Evolutionary conservation across 2,113 vertebrate species (phyloP).

Genomic region (Tychaedon coryphoeus): DNA sequence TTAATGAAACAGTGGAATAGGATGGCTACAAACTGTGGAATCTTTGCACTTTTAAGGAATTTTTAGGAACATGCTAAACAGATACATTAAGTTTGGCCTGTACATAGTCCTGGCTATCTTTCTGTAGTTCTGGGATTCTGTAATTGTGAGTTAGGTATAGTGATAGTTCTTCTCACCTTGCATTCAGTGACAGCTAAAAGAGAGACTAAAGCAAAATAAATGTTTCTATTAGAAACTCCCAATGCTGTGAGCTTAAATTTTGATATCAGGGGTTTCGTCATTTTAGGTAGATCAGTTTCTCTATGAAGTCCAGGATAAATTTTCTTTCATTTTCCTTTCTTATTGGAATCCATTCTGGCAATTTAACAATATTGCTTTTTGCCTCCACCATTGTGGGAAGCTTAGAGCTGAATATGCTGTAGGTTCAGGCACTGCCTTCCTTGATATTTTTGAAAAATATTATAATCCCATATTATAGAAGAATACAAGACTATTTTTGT

Average conservation of each 20-base stretch:
- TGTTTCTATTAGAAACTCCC: neutral
- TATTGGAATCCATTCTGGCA: neutral
- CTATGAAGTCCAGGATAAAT: accelerated
- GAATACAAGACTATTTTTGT: neutral
- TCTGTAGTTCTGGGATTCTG: neutral
- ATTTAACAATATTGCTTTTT: neutral
- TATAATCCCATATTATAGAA: neutral
- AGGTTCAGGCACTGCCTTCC: neutral
- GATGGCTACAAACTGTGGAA: neutral
- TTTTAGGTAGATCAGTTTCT: neutral
- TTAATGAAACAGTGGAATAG: neutral
- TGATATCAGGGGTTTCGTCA: neutral
- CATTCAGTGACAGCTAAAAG: neutral
- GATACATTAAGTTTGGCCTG: neutral
- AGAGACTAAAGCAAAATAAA: neutral
- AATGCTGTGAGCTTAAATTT: neutral
- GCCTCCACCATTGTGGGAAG: neutral
- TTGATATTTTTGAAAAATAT: neutral
- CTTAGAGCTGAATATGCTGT: neutral
- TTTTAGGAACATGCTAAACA: neutral
- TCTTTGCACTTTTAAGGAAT: neutral
- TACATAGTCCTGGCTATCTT: neutral
- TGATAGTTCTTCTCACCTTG: neutral
- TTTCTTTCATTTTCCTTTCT: neutral
- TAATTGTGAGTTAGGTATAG: neutral